Base-by-base conservation (phyloP, 2,113 vertebrate genomes). In the Peromyscus leucopus region DNA sequence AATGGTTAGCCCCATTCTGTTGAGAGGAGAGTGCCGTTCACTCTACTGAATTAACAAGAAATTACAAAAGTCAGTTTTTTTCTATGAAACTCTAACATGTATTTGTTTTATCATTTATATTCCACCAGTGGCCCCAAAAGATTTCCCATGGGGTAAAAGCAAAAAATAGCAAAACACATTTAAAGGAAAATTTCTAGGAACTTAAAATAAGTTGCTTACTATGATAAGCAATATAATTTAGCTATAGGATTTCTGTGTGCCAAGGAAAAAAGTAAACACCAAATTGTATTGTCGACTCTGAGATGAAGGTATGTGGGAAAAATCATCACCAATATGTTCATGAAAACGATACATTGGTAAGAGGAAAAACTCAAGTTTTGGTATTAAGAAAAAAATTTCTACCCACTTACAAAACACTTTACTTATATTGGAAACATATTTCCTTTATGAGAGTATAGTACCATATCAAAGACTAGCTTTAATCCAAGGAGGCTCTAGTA, bases 191-290 rank as follows among this genome's bases (percentile, higher is more conserved):
- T 93, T 89, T 97, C 79, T 39, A 95, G 42, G 57, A 82, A 84
- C n/a, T 92, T 80, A 92, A 89, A 95, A 75, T 84, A 96, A 87
- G 82, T 80, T 90, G 7, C 28, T 95, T 93, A 69, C 93, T 92
- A 57, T 51, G 79, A 24, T 86, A 78, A 83, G 82, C 71, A 96
- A 92, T 95, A 94, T 72, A 78, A 90, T 80, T 61, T 88, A 78
- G 72, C 89, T 71, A 22, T 71, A 90, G 67, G 48, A 76, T 93
- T 94, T 94, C 88, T 93, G 88, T 63, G 59, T 92, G 63, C 57
- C 63, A 89, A 95, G 94, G 75, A 88, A 89, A 92, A 88, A 89
- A 80, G 75, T 96, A 89, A 95, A 89, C 71, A 89, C 80, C 61
- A 28, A 93, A 31, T 48, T 97, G 57, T 94, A 36, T 93, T 76